phyloP scores from a whole-genome alignment of 2,888 invertebrate genomes.

The Tribolium freemani region DNA sequence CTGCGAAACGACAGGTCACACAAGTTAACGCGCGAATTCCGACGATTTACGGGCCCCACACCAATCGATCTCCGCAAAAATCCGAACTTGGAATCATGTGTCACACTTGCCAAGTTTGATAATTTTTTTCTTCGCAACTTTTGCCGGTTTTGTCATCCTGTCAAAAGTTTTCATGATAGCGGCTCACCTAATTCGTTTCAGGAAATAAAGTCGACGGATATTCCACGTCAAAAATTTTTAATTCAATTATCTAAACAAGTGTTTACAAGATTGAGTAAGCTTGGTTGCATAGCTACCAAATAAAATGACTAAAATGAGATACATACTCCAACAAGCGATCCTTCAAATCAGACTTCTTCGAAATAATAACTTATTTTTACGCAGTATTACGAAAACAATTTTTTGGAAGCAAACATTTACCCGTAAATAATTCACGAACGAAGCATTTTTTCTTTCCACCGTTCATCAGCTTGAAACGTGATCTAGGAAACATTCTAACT shows the following conservation, averaged over 20 bases:
- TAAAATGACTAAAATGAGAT: no score
- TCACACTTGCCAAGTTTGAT: constrained; percentile 22
- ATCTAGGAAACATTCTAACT: constrained; percentile 5
- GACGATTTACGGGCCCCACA: constrained; percentile 1
- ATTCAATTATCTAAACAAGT: not conserved
- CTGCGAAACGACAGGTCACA: constrained; percentile 8
- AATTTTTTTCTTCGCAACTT: constrained; percentile 20
- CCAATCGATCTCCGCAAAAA: constrained; percentile 10
- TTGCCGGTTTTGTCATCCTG: constrained; percentile 11
- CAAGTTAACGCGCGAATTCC: constrained; percentile 12
- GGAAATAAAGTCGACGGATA: constrained; percentile 2
- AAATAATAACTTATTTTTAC: not conserved
- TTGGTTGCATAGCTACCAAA: constrained; percentile 12
- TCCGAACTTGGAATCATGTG: constrained; percentile 11
- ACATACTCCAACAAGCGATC: not conserved
- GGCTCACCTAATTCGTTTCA: constrained; percentile 15
- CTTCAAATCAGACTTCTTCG: not conserved
- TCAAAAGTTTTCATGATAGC: constrained; percentile 20
- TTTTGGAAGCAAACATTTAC: not conserved
- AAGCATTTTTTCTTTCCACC: not conserved
- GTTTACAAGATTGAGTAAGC: not conserved
- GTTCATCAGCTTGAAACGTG: constrained; percentile 6
- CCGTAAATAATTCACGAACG: not conserved
- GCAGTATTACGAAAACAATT: not conserved
- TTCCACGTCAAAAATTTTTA: not conserved